Conservation (phyloP, 2,797 vertebrate species). For the Megalops cyprinoides region DNA sequence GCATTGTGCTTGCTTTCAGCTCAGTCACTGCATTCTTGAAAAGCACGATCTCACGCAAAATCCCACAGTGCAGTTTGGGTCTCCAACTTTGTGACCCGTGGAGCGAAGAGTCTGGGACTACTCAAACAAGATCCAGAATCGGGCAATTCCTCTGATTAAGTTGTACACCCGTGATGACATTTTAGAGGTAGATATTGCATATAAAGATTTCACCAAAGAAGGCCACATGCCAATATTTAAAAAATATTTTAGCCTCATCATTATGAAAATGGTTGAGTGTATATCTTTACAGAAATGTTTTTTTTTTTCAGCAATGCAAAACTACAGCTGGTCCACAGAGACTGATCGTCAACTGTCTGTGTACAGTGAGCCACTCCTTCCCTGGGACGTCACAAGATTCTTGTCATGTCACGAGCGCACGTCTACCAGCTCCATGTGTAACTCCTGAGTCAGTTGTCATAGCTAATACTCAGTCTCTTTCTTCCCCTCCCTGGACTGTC, state of each 20-base stretch:
- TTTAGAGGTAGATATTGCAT: too few species aligned
- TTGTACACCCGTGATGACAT: background rate
- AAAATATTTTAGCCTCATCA: too few species aligned
- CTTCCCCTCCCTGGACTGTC: background rate
- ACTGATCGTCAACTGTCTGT: background rate
- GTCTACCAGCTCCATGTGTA: background rate
- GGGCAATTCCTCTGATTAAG: background rate
- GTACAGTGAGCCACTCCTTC: background rate
- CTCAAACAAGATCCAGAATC: background rate
- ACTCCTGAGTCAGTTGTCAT: constrained; percentile 9
- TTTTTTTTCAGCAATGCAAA: background rate
- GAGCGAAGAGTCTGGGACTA: background rate
- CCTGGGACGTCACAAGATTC: too few species aligned
- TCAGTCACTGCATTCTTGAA: background rate
- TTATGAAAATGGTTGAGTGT: too few species aligned
- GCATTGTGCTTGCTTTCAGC: background rate
- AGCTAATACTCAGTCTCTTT: background rate
- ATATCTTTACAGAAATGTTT: too few species aligned
- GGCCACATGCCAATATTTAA: too few species aligned
- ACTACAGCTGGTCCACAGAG: background rate
- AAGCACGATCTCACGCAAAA: background rate
- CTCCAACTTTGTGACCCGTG: background rate
- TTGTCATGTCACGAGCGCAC: background rate
- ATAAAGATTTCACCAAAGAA: too few species aligned
- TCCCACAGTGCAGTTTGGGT: background rate